Evolutionary conservation across 35 echinoderm and acorn worm species (phyloP).

Genomic region (Ophioderma brevispina): DNA sequence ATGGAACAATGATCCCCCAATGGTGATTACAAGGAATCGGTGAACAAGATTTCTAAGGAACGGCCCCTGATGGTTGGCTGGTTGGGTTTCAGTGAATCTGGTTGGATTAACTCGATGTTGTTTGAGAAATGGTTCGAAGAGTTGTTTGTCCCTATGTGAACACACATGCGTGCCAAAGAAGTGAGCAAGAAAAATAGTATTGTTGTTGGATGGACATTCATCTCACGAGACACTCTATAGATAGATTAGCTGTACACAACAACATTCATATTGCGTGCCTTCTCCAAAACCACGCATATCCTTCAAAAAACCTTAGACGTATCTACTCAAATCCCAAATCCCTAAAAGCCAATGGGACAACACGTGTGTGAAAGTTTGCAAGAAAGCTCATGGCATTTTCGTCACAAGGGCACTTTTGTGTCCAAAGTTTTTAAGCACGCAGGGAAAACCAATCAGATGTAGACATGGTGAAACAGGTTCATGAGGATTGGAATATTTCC

Average conservation of each 20-base stretch:
- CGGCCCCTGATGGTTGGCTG: background rate
- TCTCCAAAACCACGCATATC: background rate
- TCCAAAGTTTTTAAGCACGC: background rate
- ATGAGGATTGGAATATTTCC: background rate
- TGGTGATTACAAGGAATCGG: background rate
- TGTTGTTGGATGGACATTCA: background rate
- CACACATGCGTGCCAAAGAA: background rate
- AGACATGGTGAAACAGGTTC: background rate
- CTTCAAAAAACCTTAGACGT: background rate
- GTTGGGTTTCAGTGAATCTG: background rate
- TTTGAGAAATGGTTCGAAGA: background rate
- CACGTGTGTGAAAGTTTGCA: background rate
- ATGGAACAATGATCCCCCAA: background rate
- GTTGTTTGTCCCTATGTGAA: background rate
- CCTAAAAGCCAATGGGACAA: background rate
- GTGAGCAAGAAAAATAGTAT: background rate
- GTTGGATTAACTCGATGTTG: background rate
- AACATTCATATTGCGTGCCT: background rate
- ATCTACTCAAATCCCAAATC: background rate
- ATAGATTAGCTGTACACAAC: background rate
- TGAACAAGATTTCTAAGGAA: background rate
- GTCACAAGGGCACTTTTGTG: background rate
- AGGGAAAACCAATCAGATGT: background rate
- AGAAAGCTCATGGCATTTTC: background rate
- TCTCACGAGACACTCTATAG: background rate